A percentile compares a stretch with the other conserved stretches of the same genome.
Evolutionary conservation across 2,888 invertebrate genomes (phyloP).

Genomic region (Oscheius sp.): DNA sequence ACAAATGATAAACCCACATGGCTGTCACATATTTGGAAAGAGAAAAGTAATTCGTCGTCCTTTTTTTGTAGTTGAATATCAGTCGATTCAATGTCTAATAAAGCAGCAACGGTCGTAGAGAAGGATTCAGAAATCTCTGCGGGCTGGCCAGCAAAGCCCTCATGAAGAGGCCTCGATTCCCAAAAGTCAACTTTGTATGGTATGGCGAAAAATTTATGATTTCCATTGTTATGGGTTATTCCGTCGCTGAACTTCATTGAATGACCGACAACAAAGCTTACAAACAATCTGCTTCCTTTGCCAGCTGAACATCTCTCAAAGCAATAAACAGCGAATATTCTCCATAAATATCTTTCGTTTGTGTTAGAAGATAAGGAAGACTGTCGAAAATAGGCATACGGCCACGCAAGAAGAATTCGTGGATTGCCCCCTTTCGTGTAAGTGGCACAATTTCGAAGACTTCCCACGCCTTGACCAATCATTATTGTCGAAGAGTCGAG

Average conservation of each 20-base stretch:
- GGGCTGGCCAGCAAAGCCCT: no score
- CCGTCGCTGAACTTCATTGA: neutral
- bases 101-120: neutral
- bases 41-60: neutral
- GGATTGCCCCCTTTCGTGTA: neutral
- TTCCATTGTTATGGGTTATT: neutral
- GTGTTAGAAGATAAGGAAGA: slow-evolving; percentile 14
- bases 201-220: neutral
- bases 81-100: neutral
- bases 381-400: slow-evolving; percentile 9
- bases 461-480: no score
- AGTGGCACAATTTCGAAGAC: no score
- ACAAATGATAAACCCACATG: neutral
- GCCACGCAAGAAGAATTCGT: neutral
- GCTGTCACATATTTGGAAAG: neutral
- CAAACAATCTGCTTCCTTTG: neutral
- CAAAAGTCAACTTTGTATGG: neutral
- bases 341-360: neutral
- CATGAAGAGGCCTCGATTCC: neutral
- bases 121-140: neutral
- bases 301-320: slow-evolving; percentile 21
- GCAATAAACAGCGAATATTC: slow-evolving; percentile 22
- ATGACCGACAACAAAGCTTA: neutral
- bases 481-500: no score
- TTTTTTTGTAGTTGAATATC: neutral